Evolutionary conservation across 2,888 invertebrate genomes (phyloP).

Genomic region (Toxonevra muliebris): DNA sequence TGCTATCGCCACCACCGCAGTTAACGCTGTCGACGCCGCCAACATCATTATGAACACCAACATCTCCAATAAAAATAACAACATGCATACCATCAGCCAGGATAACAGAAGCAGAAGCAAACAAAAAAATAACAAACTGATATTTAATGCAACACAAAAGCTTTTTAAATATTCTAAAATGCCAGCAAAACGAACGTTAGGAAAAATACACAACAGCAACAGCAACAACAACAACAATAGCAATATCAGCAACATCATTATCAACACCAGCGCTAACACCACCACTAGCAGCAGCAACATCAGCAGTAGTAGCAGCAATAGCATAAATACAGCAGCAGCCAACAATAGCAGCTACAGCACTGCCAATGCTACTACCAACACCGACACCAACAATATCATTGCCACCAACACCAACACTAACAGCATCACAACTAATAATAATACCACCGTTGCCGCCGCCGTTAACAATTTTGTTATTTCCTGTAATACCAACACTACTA

Average conservation of each 20-base stretch:
- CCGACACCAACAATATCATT: not conserved
- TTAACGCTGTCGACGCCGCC: conserved; percentile 5
- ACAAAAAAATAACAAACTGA: not conserved
- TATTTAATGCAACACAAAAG: conserved; percentile 19
- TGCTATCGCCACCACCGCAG: not conserved
- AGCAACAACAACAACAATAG: not conserved
- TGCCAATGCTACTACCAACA: not conserved
- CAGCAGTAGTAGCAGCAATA: conserved; percentile 13
- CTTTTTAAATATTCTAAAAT: conserved; percentile 25
- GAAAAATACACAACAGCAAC: conserved; percentile 11
- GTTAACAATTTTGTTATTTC: too few species aligned
- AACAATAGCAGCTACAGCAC: not conserved
- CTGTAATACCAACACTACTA: too few species aligned
- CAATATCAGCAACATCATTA: conserved; percentile 28
- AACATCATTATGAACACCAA: not conserved
- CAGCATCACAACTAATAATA: not conserved
- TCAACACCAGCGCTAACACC: not conserved
- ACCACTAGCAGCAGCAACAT: not conserved
- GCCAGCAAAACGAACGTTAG: conserved; percentile 24
- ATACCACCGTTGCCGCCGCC: too few species aligned
- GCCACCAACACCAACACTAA: not conserved
- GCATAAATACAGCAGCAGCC: conserved; percentile 12
- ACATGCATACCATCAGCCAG: not conserved
- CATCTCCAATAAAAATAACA: not conserved
- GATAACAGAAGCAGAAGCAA: not conserved